These are phyloP conservation scores for Bombus fervidus DNA, from an alignment of 1,140 invertebrate genomes.

Conservation along the genomic window DNA sequence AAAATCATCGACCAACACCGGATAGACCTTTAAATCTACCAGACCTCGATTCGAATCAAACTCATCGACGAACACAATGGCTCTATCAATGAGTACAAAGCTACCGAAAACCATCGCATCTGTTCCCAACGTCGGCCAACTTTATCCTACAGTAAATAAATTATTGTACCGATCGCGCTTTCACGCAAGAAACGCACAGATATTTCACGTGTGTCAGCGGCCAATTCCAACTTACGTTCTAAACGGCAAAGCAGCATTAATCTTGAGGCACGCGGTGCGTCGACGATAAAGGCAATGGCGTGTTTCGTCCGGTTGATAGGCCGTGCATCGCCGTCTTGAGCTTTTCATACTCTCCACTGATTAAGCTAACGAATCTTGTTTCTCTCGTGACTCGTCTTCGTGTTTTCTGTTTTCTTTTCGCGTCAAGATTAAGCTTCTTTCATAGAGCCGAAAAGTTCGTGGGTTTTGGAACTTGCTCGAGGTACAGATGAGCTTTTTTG, in stretches of 20 bases:
- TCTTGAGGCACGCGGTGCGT: slow-evolving; percentile 32
- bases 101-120: neutral
- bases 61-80: neutral
- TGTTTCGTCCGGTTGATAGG: slow-evolving; percentile 37
- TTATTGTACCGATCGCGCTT: neutral
- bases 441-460: too few relatives aligned
- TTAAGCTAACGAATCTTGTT: slow-evolving; percentile 11
- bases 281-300: slow-evolving; percentile 44
- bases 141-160: neutral
- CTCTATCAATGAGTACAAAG: neutral
- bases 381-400: neutral
- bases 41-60: neutral
- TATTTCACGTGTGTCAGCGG: too few relatives aligned
- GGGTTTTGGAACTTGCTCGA: too few relatives aligned
- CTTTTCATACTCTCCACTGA: slow-evolving; percentile 15
- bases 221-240: neutral
- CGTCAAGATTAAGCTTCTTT: neutral
- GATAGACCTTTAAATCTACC: neutral
- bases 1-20: neutral
- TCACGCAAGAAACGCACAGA: too few relatives aligned
- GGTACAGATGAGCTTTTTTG: too few relatives aligned
- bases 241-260: slow-evolving; percentile 36
- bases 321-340: slow-evolving; percentile 24
- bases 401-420: neutral
- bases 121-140: neutral